Base-by-base conservation (phyloP, 2,113 vertebrate genomes). In the Sander vitreus region DNA sequence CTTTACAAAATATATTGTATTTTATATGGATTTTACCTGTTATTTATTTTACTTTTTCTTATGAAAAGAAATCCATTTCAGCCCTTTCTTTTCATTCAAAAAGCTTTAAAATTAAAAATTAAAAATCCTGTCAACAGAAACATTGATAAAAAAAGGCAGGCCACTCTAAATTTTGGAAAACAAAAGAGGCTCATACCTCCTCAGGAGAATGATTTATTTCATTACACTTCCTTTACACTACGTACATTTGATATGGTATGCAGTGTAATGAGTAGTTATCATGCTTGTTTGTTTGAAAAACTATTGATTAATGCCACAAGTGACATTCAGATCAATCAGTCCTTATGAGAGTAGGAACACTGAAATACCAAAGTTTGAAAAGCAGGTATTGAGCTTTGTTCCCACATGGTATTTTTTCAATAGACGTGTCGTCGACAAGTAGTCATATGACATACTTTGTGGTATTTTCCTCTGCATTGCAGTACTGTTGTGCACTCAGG, bases 391-490 rank as follows among this genome's bases (percentile, higher is more conserved):
- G 7, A 53, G 3, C 18, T 50, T 18, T 16, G 9, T 15, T 53
- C 48, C 16, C 21, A 48, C 12, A 6, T 19, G 25, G 23, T 63
- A 13, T 55, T 53, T 48, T 19, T 30, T 21, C 48, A 21, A 27
- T 10, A 10, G 48, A n/a, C 43, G n/a, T 30, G 25, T 30, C 25
- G 5, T 51, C 10, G 6, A 51, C 16, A 18, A 18, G 15, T 10
- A 27, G n/a, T 30, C 10, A 43, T 39, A 7, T 19, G 33, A 33
- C 33, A 43, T 15, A 23, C 27, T 53, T 13, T 12, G 27, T 66
- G 58, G 71, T 79, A 48, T 39, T 59, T 54, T 51, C 25, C 74
- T 18, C 85, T 81, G 86, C 87, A 85, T 59, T 87, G 85, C 83
- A 54, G 79, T 78, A 78, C 80, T 84, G 80, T 72, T 5, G 16